Evolutionary conservation across 2,888 invertebrate species (phyloP).

Genomic region (Tortricodes alternella): DNA sequence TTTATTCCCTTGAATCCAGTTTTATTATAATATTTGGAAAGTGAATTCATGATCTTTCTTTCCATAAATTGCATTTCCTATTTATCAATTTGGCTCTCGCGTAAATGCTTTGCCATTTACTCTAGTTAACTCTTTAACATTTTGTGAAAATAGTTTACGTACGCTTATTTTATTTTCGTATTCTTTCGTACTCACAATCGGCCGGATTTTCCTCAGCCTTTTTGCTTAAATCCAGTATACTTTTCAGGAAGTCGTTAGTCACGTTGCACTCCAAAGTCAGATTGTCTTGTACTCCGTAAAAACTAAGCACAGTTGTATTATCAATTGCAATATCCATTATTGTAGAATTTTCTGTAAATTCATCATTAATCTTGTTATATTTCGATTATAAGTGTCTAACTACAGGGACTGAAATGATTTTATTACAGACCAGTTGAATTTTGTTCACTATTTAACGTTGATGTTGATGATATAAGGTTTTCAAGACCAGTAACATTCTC

Average conservation of each 20-base stretch:
- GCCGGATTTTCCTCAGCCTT: conserved; percentile 56
- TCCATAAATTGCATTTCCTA: too few species aligned
- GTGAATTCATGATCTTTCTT: too few species aligned
- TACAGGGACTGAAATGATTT: background rate
- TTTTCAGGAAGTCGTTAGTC: conserved; percentile 12
- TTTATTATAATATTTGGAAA: too few species aligned
- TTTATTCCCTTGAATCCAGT: too few species aligned
- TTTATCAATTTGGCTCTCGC: too few species aligned
- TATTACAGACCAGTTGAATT: conserved; percentile 13
- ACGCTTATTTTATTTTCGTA: too few species aligned
- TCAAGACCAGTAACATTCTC: conserved; percentile 6
- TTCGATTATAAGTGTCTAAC: background rate
- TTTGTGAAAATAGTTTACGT: background rate
- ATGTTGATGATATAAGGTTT: background rate
- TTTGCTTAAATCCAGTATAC: conserved; percentile 17
- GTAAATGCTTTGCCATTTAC: too few species aligned
- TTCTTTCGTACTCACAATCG: conserved; percentile 65
- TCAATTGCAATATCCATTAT: background rate
- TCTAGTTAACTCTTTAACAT: too few species aligned
- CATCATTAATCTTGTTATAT: background rate
- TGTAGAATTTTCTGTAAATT: conserved; percentile 9
- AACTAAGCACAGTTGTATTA: background rate
- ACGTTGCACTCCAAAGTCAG: background rate
- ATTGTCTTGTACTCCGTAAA: background rate
- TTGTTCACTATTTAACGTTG: background rate